Evolutionary conservation across 2,888 invertebrate genomes (phyloP).

Genomic region (Chrysotoxum bicinctum): DNA sequence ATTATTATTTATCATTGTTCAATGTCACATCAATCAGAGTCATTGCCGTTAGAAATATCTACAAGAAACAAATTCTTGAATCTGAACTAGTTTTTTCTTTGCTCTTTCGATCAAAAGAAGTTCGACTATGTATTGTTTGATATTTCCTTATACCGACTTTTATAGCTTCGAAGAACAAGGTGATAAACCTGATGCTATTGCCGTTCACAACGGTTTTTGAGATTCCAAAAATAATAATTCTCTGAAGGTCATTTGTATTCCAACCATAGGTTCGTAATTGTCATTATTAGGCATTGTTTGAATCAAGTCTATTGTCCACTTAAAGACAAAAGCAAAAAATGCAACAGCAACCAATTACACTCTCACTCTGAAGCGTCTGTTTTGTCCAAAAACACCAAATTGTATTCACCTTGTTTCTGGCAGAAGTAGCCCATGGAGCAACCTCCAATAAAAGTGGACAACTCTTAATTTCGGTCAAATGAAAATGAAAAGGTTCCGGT

Average conservation of each 20-base stretch:
- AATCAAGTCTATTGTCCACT: neutral
- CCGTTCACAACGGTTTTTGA: slow-evolving; percentile 10
- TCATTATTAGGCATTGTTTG: slow-evolving; percentile 14
- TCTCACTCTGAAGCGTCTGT: neutral
- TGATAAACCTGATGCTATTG: neutral
- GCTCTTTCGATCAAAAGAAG: neutral
- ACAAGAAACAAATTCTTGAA: slow-evolving; percentile 37
- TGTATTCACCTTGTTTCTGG: slow-evolving; percentile 21
- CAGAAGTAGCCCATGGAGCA: slow-evolving; percentile 22
- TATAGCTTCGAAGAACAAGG: neutral
- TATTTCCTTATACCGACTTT: neutral
- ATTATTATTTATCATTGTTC: slow-evolving; percentile 31
- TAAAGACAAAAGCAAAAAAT: neutral
- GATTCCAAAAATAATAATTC: neutral
- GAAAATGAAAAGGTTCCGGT: slow-evolving; percentile 71
- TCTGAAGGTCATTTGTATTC: slow-evolving; percentile 19
- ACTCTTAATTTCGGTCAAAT: slow-evolving; percentile 63
- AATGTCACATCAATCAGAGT: slow-evolving; percentile 59
- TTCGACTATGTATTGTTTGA: neutral
- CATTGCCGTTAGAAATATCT: slow-evolving; percentile 31
- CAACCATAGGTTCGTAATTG: neutral
- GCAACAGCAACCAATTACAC: slow-evolving; percentile 11
- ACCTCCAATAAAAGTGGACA: slow-evolving; percentile 37
- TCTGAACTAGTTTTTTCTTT: slow-evolving; percentile 45
- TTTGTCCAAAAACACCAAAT: neutral